Conservation (phyloP, 2,113 vertebrate genomes). For the Phodopus roborovskii region DNA sequence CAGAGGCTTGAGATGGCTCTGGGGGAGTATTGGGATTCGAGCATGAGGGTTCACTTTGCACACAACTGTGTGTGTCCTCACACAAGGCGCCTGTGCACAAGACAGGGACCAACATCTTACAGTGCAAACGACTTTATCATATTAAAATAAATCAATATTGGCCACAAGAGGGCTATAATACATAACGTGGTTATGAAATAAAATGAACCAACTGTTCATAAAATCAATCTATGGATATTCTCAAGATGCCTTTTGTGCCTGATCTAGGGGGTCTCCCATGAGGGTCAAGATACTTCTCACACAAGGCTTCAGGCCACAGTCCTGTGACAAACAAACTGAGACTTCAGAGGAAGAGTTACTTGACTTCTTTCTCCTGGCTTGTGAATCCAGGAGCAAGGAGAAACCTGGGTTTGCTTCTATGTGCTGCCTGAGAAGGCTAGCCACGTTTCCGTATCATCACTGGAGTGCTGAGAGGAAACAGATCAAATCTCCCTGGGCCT, state of each 20-base stretch:
- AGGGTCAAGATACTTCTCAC: slow-evolving; percentile 37
- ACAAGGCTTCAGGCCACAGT: slow-evolving; percentile 16
- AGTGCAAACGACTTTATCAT: slow-evolving; percentile 57
- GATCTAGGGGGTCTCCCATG: slow-evolving; percentile 60
- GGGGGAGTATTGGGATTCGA: not conserved
- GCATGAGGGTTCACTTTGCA: not conserved
- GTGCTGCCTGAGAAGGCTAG: not conserved
- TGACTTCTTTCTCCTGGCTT: not conserved
- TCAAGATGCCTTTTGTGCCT: fast-evolving
- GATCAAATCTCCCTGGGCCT: not conserved
- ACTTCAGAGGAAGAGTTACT: not conserved
- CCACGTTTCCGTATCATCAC: too few species aligned
- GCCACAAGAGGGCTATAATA: slow-evolving; percentile 59
- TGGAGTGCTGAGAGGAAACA: not conserved
- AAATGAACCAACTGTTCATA: slow-evolving; percentile 43
- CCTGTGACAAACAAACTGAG: not conserved
- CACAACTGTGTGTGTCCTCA: fast-evolving
- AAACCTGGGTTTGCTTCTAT: not conserved
- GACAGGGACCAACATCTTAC: not conserved
- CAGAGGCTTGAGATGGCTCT: not conserved
- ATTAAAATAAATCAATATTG: not conserved
- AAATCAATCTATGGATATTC: not conserved
- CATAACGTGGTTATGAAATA: slow-evolving; percentile 55
- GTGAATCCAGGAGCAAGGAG: not conserved
- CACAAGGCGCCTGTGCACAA: not conserved